Evolutionary conservation across 2,797 vertebrate species (phyloP).

Genomic region (Heteromormyrus szaboi): DNA sequence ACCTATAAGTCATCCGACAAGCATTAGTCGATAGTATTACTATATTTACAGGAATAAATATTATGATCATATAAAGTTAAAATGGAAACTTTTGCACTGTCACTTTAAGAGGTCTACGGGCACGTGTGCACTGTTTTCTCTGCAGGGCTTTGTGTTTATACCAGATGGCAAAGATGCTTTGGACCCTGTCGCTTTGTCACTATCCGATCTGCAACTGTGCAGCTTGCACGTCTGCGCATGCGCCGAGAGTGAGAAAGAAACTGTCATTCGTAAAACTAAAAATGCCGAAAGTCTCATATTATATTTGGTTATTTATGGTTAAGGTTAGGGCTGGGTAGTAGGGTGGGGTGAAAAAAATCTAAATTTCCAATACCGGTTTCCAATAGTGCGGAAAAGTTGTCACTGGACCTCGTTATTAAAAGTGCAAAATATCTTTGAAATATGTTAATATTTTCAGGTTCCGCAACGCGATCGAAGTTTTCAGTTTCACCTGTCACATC

Average conservation of each 20-base stretch:
- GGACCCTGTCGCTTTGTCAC: slow-evolving; percentile 45
- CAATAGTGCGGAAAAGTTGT: too few species aligned
- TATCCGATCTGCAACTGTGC: neutral
- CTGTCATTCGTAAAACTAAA: neutral
- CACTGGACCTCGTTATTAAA: too few species aligned
- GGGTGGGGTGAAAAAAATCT: too few species aligned
- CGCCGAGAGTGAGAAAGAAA: neutral
- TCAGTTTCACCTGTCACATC: too few species aligned
- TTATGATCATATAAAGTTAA: neutral
- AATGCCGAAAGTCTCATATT: neutral
- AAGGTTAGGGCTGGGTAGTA: neutral
- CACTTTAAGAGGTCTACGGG: neutral
- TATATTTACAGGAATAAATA: neutral
- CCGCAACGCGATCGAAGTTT: too few species aligned
- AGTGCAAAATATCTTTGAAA: too few species aligned
- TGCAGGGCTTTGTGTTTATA: neutral
- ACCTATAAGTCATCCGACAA: neutral
- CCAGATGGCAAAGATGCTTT: slow-evolving; percentile 45
- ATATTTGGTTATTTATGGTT: neutral
- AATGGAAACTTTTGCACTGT: neutral
- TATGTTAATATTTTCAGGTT: too few species aligned
- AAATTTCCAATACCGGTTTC: too few species aligned
- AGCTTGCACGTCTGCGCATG: neutral
- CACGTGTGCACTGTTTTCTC: neutral
- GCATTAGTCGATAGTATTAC: neutral